phyloP scores from a whole-genome alignment of 1,140 invertebrate genomes.

The Dreissena rostriformis region DNA sequence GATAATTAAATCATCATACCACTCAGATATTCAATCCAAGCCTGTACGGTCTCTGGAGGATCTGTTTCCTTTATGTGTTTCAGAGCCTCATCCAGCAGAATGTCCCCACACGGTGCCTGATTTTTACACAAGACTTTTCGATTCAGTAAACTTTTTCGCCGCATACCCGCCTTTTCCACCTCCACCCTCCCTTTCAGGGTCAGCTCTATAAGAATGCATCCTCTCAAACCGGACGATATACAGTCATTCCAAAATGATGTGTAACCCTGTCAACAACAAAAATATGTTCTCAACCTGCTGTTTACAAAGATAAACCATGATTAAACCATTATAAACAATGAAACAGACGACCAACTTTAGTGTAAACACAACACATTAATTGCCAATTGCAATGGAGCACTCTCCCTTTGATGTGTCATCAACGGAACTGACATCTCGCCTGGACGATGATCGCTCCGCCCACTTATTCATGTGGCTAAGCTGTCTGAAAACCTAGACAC shows the following conservation, averaged over 20 bases:
- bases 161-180: constrained; percentile 97
- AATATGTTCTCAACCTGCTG: no score
- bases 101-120: constrained; percentile 98
- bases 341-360: not conserved
- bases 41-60: constrained; percentile 97
- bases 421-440: no score
- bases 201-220: constrained; percentile 99
- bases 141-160: constrained; percentile 92
- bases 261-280: constrained; percentile 91
- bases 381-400: no score
- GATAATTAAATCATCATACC: constrained; percentile 84
- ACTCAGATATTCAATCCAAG: constrained; percentile 99
- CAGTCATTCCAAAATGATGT: constrained; percentile 99
- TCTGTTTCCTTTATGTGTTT: constrained; percentile 96
- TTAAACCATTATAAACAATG: no score
- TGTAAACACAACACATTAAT: no score
- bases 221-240: constrained; percentile 98
- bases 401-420: no score
- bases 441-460: no score
- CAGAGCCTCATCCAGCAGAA: constrained; percentile 98
- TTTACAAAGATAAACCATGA: not conserved
- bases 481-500: no score
- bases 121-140: constrained; percentile 89
- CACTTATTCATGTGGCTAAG: no score
- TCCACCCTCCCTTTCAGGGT: constrained; percentile 96